A percentile compares a stretch with the other conserved stretches of the same genome.
These are phyloP conservation scores for Erythrolamprus reginae DNA, from an alignment of 2,113 vertebrate genomes.

Conservation along the genomic window DNA sequence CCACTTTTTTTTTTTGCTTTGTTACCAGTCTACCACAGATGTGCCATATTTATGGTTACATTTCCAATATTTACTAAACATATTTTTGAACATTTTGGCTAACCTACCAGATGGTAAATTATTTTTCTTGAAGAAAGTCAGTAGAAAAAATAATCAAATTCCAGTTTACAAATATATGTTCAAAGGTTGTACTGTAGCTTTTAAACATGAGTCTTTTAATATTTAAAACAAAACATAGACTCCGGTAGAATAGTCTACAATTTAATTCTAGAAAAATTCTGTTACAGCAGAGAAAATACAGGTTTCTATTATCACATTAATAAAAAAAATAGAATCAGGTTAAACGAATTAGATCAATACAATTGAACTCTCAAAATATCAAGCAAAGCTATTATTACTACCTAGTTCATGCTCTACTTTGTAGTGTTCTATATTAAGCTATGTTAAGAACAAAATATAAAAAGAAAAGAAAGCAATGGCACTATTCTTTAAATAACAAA, in stretches of 20 bases:
- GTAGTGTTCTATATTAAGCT: neutral
- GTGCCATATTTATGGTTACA: too few species aligned
- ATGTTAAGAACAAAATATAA: neutral
- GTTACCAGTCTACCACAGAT: too few species aligned
- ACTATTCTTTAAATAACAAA: neutral
- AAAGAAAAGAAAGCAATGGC: neutral
- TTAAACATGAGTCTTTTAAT: constrained; percentile 39
- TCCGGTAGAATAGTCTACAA: neutral
- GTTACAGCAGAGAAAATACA: neutral
- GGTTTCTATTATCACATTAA: neutral
- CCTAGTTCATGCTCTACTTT: neutral
- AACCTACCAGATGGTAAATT: neutral
- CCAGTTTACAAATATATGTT: constrained; percentile 42
- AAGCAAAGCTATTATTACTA: neutral
- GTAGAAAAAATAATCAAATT: constrained; percentile 49
- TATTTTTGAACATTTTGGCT: too few species aligned
- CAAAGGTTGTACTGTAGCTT: constrained; percentile 25
- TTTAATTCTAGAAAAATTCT: neutral
- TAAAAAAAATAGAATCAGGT: neutral
- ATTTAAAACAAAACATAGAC: neutral
- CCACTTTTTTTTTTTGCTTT: too few species aligned
- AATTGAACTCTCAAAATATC: neutral
- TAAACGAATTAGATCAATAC: neutral
- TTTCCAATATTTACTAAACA: too few species aligned
- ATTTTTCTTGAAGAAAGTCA: constrained; percentile 49